phyloP scores from a whole-genome alignment of 2,797 vertebrate genomes.

The Podarcis siculus region DNA sequence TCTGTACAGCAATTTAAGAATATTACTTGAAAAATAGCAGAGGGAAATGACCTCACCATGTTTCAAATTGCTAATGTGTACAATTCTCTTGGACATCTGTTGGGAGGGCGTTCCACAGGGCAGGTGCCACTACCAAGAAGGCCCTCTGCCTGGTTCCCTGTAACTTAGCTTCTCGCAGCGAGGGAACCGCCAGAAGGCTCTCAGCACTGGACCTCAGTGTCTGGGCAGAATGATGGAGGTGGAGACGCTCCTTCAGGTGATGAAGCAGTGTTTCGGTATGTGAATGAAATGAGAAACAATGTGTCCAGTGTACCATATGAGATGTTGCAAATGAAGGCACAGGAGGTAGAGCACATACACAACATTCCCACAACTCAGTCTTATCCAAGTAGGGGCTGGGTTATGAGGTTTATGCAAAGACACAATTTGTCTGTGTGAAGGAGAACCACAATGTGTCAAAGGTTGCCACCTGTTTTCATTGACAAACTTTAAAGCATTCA shows the following conservation, averaged over 20 bases:
- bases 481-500: neutral
- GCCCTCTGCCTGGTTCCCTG: no score
- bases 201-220: no score
- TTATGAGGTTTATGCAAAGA: neutral
- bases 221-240: no score
- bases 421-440: neutral
- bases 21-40: no score
- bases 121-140: no score
- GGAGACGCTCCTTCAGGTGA: neutral
- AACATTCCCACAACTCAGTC: neutral
- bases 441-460: neutral
- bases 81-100: no score
- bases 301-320: neutral
- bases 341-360: neutral
- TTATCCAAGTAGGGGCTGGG: neutral
- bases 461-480: neutral
- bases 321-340: neutral
- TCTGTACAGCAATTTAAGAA: no score
- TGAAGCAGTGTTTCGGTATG: neutral
- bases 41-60: no score
- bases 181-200: no score
- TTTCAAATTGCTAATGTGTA: no score
- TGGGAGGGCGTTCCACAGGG: no score
- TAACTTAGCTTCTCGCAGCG: no score
- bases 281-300: neutral